Evolutionary conservation across 2,797 vertebrate species (phyloP), one percentile per base, ranked within the genome.

Genomic region (Rhinophrynus dorsalis): DNA sequence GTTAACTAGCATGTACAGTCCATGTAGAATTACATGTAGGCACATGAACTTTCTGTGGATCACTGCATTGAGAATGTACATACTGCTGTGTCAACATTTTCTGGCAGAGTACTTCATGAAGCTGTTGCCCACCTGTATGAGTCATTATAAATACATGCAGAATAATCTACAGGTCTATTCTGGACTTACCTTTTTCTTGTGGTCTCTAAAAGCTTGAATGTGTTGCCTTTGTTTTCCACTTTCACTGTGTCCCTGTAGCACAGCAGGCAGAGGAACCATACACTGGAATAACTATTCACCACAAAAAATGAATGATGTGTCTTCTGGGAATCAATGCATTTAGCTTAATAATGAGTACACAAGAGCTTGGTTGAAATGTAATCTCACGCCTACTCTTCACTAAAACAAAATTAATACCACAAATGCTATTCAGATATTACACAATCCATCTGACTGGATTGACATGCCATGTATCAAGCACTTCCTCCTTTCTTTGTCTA

Each of bases 321-420:
- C 18, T 29, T 23, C 42, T 63, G 7, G 15, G 54, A 65, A 58
- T 51, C 68, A 44, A 30, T 58, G 68, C 44, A 58, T 72, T 65
- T 58, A 50, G 44, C 24, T 51, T 17, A 10, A 23, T 17, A 37
- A 12, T 57, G 68, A 38, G 60, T 64, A 58, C 42, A 57, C 52
- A 64, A 21, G 29, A 21, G 32, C 15, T 33, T 35, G 35, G 37
- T 10, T n/a, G 42, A 48, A 57, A 48, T 12, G 42, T 51, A 51
- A 24, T 65, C 44, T 42, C 61, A 65, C 68, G 42, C 68, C 68
- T 54, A 72, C 68, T 64, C 60, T 57, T 71, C 38, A 71, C 68
- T 40, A 58, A 64, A 65, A 65, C 61, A 58, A 65, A 56, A 72
- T 51, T 51, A 72, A 65, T 72, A 52, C 13, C 18, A 58, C 48